Percentiles rank a stretch among this genome's conserved stretches.
These are phyloP conservation scores for Taxidea taxus DNA, from an alignment of 2,113 vertebrate genomes.

Conservation along the genomic window DNA sequence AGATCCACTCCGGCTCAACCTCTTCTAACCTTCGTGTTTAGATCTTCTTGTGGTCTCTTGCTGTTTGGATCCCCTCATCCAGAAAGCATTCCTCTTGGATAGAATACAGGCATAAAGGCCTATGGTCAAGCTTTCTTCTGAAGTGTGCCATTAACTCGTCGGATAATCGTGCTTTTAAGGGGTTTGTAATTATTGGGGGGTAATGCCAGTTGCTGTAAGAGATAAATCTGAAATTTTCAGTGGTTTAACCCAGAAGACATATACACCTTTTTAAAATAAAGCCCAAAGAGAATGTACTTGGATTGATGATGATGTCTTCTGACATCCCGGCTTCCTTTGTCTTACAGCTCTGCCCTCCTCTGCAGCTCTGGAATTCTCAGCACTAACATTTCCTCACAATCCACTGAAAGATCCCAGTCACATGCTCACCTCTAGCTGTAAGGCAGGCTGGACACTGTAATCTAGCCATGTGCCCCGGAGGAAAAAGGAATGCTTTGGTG, in stretches of 20 bases:
- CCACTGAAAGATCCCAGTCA: background rate
- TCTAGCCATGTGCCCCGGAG: background rate
- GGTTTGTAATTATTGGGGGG: background rate
- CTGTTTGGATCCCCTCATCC: background rate
- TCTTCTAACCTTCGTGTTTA: background rate
- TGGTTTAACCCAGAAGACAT: background rate
- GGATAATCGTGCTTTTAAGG: background rate
- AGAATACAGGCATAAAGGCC: background rate
- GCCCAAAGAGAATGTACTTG: background rate
- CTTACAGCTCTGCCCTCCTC: background rate
- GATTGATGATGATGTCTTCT: background rate
- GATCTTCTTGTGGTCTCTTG: background rate
- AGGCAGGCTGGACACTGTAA: background rate
- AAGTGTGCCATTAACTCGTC: background rate
- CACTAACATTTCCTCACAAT: background rate
- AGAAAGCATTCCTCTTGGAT: constrained; percentile 9
- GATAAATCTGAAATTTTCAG: background rate
- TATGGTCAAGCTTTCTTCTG: background rate
- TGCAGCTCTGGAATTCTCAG: background rate
- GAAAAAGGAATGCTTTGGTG: background rate
- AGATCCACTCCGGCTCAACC: background rate
- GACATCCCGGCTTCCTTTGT: background rate
- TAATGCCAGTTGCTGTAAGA: background rate
- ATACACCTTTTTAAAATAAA: constrained; percentile 21
- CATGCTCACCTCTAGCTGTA: background rate